A percentile compares a stretch with the other conserved stretches of the same genome.
These are phyloP conservation scores for Oryzaephilus surinamensis DNA, from an alignment of 1,140 invertebrate species.

Conservation along the genomic window DNA sequence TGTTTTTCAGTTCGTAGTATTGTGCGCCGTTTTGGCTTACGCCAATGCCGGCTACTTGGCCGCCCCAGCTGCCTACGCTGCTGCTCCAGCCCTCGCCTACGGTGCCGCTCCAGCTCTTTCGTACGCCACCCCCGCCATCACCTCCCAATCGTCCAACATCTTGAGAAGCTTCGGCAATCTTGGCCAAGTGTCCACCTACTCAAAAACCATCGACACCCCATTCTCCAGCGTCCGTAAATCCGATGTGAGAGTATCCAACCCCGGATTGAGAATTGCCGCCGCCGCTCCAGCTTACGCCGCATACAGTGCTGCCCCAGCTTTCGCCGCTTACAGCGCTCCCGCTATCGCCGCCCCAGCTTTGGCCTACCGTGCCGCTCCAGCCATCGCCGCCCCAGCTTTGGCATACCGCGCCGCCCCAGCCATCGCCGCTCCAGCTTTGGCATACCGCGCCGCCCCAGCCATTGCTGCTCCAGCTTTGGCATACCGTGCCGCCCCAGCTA, in stretches of 20 bases:
- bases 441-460: slow-evolving; percentile 20
- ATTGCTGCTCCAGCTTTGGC: slow-evolving; percentile 17
- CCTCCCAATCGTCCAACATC: slow-evolving; percentile 50
- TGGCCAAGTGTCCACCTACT: slow-evolving; percentile 50
- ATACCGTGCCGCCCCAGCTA: too few relatives aligned
- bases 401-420: slow-evolving; percentile 17
- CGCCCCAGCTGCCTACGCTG: too few relatives aligned
- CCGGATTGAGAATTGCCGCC: slow-evolving; percentile 39
- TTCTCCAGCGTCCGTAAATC: slow-evolving; percentile 55
- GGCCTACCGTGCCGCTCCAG: slow-evolving; percentile 14
- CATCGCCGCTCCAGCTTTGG: slow-evolving; percentile 21
- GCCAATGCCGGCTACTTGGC: slow-evolving; percentile 48
- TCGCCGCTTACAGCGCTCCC: too few relatives aligned
- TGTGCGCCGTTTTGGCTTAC: slow-evolving; percentile 54
- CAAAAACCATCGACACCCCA: slow-evolving; percentile 54
- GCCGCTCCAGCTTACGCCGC: slow-evolving; percentile 19
- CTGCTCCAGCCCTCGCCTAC: too few relatives aligned
- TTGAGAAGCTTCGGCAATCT: slow-evolving; percentile 50
- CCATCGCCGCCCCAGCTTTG: slow-evolving; percentile 18
- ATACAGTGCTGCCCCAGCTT: too few relatives aligned
- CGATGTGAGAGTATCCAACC: slow-evolving; percentile 53
- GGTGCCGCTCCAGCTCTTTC: not conserved
- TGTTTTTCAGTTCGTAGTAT: slow-evolving; percentile 48
- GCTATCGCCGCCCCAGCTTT: too few relatives aligned
- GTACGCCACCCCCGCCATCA: slow-evolving; percentile 36